Evolutionary conservation across 2,113 vertebrate genomes (phyloP), one percentile per base, ranked within the genome.

Genomic region (Sebastes fasciatus): DNA sequence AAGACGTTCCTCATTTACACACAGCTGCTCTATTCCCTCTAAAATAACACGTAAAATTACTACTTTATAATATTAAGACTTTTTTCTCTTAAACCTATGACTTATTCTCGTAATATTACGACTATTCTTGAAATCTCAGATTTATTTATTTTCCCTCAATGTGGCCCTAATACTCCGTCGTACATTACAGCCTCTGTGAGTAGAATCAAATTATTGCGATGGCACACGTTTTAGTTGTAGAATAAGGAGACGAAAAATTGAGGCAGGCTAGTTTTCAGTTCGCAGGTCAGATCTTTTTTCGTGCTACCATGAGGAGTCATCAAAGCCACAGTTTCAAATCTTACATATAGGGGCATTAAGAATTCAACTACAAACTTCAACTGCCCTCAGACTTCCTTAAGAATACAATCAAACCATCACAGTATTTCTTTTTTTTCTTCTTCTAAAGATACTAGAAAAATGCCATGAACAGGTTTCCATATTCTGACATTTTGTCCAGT

Each of bases 371-470:
- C 34, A 34, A 74, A n/a, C 52, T 62, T 9, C 74, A 23, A 67
- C 17, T 68, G 54, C 26, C 55, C 12, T 71, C 5, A 11, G 14
- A 64, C 26, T 34, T 43, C 52, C 11, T 52, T 1, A 5, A n/a
- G 6, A 70, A 78, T 60, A 81, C 77, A 72, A 85, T 87, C 67
- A 70, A 70, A 70, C 16, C 63, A 69, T 73, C n/a, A 13, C 19
- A 14, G 14, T n/a, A 26, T 68, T 43, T 60, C 0, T n/a, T 63
- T 51, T 52, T 3, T 46, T 48, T 26, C 26, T 26, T 23, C 34
- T 14, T 7, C 2, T 60, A 10, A 49, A 49, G 9, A 62, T 55
- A 23, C 6, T 26, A 68, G 11, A 57, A 42, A 6, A 34, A 52
- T 26, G 7, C 12, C 46, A 64, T 43, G 2, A 23, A 8, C 52